phyloP scores from a whole-genome alignment of 2,113 vertebrate genomes.

The Patagioenas fasciata region DNA sequence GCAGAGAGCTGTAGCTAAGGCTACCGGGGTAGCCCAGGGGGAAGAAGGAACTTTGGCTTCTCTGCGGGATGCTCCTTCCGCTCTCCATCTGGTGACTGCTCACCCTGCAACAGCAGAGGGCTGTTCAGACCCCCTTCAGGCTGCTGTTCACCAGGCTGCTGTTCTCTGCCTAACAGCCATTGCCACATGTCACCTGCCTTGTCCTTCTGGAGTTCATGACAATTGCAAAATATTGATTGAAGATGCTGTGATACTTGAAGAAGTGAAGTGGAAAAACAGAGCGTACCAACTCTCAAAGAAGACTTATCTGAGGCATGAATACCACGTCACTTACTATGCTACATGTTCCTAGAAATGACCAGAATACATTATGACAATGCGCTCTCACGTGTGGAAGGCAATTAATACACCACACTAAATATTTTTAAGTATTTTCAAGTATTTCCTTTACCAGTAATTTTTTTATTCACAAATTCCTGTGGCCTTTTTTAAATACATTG shows the following conservation, averaged over 20 bases:
- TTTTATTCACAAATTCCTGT: background rate
- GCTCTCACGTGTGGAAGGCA: background rate
- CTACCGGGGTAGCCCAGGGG: too few relatives aligned
- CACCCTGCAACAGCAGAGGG: background rate
- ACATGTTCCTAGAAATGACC: background rate
- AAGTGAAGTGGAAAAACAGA: background rate
- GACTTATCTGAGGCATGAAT: background rate
- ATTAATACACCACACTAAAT: background rate
- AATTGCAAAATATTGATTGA: background rate
- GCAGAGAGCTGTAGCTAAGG: background rate
- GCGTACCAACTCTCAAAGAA: background rate
- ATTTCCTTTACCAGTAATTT: background rate
- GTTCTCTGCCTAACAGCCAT: background rate
- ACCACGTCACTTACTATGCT: background rate
- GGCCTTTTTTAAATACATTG: background rate
- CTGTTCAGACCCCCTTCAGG: background rate
- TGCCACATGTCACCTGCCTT: background rate
- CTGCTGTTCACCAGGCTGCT: background rate
- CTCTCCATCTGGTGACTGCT: background rate
- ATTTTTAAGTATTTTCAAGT: background rate
- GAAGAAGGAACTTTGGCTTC: background rate
- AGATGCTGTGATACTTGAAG: background rate
- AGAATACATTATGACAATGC: background rate
- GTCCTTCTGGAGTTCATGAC: background rate
- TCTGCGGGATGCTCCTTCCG: background rate